Conservation (phyloP, 2,113 vertebrate species). For the Thinocorus orbignyianus region DNA sequence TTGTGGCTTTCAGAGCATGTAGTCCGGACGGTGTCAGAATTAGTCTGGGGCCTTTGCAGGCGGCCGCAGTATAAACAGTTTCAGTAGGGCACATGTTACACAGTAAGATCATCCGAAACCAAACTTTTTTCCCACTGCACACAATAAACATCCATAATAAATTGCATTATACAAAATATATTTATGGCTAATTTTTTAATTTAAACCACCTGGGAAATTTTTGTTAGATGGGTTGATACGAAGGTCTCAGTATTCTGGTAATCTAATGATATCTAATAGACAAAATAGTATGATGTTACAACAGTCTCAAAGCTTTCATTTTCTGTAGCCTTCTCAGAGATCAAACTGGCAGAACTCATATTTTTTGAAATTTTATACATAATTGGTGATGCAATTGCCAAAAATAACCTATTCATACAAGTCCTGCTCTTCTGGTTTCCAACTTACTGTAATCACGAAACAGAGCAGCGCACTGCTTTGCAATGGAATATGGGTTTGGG, state of each 20-base stretch:
- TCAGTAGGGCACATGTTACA: slow-evolving; percentile 14
- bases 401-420: slow-evolving; percentile 74
- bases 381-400: slow-evolving; percentile 75
- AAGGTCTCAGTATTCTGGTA: slow-evolving; percentile 58
- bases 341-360: slow-evolving; percentile 68
- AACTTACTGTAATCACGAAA: slow-evolving; percentile 72
- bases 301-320: slow-evolving; percentile 56
- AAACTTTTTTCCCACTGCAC: slow-evolving; percentile 60
- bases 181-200: slow-evolving; percentile 72
- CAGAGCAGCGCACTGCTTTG: slow-evolving; percentile 45
- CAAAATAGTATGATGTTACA: slow-evolving; percentile 70
- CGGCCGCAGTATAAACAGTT: slow-evolving; percentile 30
- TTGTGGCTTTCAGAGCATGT: neutral
- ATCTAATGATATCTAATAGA: slow-evolving; percentile 73
- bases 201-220: slow-evolving; percentile 59
- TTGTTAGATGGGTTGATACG: slow-evolving; percentile 60
- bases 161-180: slow-evolving; percentile 72
- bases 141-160: slow-evolving; percentile 70
- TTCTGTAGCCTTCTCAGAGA: slow-evolving; percentile 60
- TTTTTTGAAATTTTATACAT: slow-evolving; percentile 76
- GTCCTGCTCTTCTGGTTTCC: slow-evolving; percentile 71
- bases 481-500: slow-evolving; percentile 67
- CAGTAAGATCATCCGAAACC: slow-evolving; percentile 43
- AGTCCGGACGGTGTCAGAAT: neutral
- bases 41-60: neutral